Evolutionary conservation across 1,140 invertebrate genomes (phyloP).

Genomic region (Reticulitermes speratus): DNA sequence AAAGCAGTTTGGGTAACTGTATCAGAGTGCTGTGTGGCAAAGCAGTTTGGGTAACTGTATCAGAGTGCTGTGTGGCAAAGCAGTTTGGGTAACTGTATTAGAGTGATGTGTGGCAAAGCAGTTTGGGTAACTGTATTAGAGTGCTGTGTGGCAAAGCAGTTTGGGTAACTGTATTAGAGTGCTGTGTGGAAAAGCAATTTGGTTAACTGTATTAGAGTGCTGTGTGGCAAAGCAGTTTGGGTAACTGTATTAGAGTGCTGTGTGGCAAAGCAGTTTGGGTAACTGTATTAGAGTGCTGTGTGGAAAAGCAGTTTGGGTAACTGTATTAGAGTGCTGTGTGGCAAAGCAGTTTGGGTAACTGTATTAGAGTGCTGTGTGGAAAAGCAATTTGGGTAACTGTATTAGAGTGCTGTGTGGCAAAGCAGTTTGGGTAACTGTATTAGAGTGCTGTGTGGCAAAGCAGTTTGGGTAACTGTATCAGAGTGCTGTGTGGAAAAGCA

Average conservation of each 20-base stretch:
- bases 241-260: conserved; percentile 44
- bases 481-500: conserved; percentile 45
- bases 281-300: conserved; percentile 45
- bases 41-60: too few species aligned
- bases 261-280: too few species aligned
- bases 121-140: too few species aligned
- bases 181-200: conserved; percentile 45
- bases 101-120: conserved; percentile 40
- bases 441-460: conserved; percentile 45
- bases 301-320: too few species aligned
- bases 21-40: conserved; percentile 45
- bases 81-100: too few species aligned
- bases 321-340: conserved; percentile 45
- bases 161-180: too few species aligned
- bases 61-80: conserved; percentile 45
- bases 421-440: too few species aligned
- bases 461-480: too few species aligned
- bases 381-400: too few species aligned
- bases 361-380: conserved; percentile 45
- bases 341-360: too few species aligned
- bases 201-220: conserved; percentile 37
- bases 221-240: conserved; percentile 41
- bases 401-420: conserved; percentile 45
- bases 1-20: too few species aligned
- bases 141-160: conserved; percentile 45